Percentiles rank a stretch among this genome's conserved stretches.
Conservation (phyloP, 2,797 vertebrate genomes). For the Semaprochilodus insignis region DNA sequence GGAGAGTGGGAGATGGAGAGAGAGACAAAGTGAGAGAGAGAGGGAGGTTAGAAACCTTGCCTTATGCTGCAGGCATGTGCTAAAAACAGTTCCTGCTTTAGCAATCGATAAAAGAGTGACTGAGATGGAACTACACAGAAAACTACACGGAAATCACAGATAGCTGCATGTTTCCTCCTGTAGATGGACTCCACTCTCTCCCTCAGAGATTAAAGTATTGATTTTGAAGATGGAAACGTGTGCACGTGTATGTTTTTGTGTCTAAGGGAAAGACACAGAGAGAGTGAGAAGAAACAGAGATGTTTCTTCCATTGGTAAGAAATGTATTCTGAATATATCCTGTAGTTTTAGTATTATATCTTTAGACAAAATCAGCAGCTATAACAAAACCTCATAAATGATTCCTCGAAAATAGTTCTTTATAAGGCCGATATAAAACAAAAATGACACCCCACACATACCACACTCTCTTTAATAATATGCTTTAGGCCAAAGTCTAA, state of each 20-base stretch:
- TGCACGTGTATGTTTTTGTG: slow-evolving; percentile 1
- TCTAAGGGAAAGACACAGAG: neutral
- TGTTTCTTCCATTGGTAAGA: neutral
- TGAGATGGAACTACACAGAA: slow-evolving; percentile 42
- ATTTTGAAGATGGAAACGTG: slow-evolving; percentile 43
- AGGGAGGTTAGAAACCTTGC: slow-evolving; percentile 39
- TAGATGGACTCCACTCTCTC: slow-evolving; percentile 32
- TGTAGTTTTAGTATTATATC: neutral
- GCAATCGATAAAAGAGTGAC: slow-evolving; percentile 68
- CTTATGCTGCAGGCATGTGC: slow-evolving; percentile 64
- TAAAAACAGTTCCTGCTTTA: slow-evolving; percentile 65
- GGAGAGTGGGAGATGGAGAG: slow-evolving; percentile 47
- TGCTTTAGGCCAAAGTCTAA: no score
- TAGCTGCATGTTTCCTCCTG: slow-evolving; percentile 29
- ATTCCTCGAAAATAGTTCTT: no score
- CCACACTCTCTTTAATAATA: no score
- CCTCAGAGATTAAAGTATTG: slow-evolving; percentile 40
- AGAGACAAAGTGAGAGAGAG: slow-evolving; percentile 39
- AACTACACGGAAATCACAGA: slow-evolving; percentile 50
- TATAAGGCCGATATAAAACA: no score
- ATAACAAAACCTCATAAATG: no score
- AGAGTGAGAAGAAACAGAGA: neutral
- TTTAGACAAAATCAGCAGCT: no score
- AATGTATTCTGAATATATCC: neutral
- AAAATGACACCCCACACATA: no score